These are phyloP conservation scores for Tupaia chinensis DNA, from an alignment of 2,113 vertebrate genomes.

Conservation along the genomic window DNA sequence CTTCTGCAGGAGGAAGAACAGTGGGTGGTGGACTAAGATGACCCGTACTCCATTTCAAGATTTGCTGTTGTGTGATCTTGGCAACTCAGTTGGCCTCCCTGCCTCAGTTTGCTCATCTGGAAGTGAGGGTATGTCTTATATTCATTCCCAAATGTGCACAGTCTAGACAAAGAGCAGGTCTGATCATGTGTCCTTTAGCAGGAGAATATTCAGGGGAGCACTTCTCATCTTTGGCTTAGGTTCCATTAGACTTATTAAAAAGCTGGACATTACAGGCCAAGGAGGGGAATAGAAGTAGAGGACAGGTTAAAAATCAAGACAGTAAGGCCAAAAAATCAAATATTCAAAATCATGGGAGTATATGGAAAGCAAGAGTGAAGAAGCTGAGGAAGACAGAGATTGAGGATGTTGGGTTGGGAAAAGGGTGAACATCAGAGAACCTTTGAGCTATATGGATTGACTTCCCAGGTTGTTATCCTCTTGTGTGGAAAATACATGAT, in stretches of 20 bases:
- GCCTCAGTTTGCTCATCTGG: background rate
- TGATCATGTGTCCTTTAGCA: background rate
- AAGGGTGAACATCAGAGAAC: background rate
- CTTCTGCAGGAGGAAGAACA: background rate
- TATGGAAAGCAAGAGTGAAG: background rate
- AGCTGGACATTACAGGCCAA: background rate
- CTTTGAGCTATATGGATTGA: background rate
- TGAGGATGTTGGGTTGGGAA: background rate
- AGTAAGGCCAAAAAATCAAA: background rate
- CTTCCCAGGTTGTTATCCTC: background rate
- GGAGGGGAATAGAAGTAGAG: background rate
- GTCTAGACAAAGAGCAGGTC: background rate
- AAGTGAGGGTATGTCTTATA: background rate
- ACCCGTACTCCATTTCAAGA: background rate
- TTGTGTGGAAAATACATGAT: background rate
- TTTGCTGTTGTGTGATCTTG: background rate
- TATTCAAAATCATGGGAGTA: background rate
- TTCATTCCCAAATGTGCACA: background rate
- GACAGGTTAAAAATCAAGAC: background rate
- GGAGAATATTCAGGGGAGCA: background rate
- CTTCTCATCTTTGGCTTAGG: background rate
- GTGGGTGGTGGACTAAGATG: background rate
- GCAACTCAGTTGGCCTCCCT: background rate
- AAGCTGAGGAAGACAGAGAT: background rate
- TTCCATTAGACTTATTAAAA: background rate